phyloP scores from a whole-genome alignment of 2,888 invertebrate species.

The Cephus sareptanus region DNA sequence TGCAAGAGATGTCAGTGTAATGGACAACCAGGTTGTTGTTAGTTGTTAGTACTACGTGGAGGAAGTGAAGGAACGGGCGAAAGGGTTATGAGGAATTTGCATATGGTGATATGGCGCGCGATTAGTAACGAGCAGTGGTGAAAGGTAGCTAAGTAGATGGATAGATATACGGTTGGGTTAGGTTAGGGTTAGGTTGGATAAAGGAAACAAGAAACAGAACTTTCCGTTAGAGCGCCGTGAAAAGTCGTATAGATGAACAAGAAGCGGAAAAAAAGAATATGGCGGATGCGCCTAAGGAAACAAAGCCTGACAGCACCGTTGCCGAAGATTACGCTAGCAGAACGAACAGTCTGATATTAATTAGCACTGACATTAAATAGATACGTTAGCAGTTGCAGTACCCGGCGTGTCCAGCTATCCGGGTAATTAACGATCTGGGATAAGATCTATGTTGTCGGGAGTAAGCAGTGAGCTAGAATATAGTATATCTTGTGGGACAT shows the following conservation, averaged over 20 bases:
- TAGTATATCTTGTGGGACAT: no score
- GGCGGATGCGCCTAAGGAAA: neutral
- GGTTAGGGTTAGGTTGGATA: neutral
- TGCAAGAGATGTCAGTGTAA: no score
- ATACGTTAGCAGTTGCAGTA: constrained; percentile 18
- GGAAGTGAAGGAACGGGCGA: no score
- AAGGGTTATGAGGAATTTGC: no score
- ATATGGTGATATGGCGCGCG: neutral
- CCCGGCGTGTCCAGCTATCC: constrained; percentile 4
- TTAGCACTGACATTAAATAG: constrained; percentile 32
- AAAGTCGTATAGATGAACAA: neutral
- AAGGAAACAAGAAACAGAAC: neutral
- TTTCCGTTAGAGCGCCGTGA: neutral
- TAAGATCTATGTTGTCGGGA: neutral
- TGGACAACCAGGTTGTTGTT: no score
- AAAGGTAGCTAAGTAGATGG: neutral
- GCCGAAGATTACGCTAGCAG: neutral
- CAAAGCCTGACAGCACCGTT: constrained; percentile 2
- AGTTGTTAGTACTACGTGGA: no score
- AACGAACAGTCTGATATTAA: constrained; percentile 20
- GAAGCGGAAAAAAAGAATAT: neutral
- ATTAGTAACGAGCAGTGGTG: neutral
- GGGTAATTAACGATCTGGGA: constrained; percentile 6
- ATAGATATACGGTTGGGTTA: neutral
- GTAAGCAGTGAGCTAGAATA: no score